Evolutionary conservation across 2,888 invertebrate species (phyloP).

Genomic region (Drosophila silvestris): DNA sequence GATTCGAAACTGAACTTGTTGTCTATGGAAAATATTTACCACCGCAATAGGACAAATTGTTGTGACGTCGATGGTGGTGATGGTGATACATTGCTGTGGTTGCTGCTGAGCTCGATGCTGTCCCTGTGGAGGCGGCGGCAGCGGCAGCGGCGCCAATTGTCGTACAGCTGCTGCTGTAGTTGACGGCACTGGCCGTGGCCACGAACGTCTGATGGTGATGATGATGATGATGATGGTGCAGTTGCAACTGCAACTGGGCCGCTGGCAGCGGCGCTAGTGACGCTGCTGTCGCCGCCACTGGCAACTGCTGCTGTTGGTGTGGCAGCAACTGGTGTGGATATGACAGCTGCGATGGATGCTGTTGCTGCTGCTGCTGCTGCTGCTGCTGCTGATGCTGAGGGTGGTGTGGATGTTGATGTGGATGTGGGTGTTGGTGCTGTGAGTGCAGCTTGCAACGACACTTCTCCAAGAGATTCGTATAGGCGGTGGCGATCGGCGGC

Average conservation of each 20-base stretch:
- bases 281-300: slow-evolving; percentile 47
- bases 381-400: slow-evolving; percentile 34
- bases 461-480: slow-evolving; percentile 78
- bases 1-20: slow-evolving; percentile 30
- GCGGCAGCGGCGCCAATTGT: slow-evolving; percentile 39
- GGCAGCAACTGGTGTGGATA: slow-evolving; percentile 48
- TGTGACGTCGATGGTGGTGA: slow-evolving; percentile 84
- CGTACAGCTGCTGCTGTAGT: slow-evolving; percentile 71
- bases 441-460: slow-evolving; percentile 77
- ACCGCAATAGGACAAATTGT: slow-evolving; percentile 85
- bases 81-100: slow-evolving; percentile 83
- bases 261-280: slow-evolving; percentile 60
- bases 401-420: slow-evolving; percentile 44
- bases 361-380: slow-evolving; percentile 30
- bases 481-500: slow-evolving; percentile 49
- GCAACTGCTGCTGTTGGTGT: slow-evolving; percentile 59
- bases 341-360: slow-evolving; percentile 34
- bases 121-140: slow-evolving; percentile 31
- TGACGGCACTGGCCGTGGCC: slow-evolving; percentile 72
- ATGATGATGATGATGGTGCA: slow-evolving; percentile 79
- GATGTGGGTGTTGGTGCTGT: slow-evolving; percentile 28
- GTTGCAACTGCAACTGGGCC: slow-evolving; percentile 74
- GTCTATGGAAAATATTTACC: slow-evolving; percentile 81
- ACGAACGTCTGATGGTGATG: slow-evolving; percentile 79
- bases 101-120: slow-evolving; percentile 46